Evolutionary conservation across 2,797 vertebrate genomes (phyloP).

Genomic region (Agapornis canus): DNA sequence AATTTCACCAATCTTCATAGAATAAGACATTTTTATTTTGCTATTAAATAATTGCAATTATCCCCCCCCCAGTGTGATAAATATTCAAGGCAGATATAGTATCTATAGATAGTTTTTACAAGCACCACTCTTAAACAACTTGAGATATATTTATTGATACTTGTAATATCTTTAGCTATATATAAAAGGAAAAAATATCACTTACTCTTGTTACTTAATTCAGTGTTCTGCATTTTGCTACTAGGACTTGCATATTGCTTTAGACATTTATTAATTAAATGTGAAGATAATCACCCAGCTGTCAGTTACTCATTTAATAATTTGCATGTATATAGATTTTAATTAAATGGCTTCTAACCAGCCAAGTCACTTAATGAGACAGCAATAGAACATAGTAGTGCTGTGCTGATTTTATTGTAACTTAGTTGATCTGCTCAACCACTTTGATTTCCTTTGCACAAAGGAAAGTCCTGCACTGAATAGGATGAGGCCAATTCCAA

Average conservation of each 20-base stretch:
- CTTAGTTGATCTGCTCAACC: not conserved
- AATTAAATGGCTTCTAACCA: constrained; percentile 1
- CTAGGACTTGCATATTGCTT: not conserved
- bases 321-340: not conserved
- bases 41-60: not conserved
- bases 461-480: not conserved
- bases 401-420: not conserved
- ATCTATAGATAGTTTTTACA: not conserved
- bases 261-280: not conserved
- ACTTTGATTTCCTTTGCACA: not conserved
- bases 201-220: not conserved
- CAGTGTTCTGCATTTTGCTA: not conserved
- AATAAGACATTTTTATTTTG: not conserved
- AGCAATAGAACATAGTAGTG: not conserved
- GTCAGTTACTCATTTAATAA: not conserved
- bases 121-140: not conserved
- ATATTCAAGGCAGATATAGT: not conserved
- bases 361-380: not conserved
- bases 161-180: not conserved
- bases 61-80: not conserved
- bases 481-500: not conserved
- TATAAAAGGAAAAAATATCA: not conserved
- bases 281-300: not conserved
- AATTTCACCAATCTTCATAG: not conserved
- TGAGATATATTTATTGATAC: not conserved